Evolutionary conservation across 2,113 vertebrate species (phyloP), one percentile per base, ranked within the genome.

Genomic region (Steatornis caripensis): DNA sequence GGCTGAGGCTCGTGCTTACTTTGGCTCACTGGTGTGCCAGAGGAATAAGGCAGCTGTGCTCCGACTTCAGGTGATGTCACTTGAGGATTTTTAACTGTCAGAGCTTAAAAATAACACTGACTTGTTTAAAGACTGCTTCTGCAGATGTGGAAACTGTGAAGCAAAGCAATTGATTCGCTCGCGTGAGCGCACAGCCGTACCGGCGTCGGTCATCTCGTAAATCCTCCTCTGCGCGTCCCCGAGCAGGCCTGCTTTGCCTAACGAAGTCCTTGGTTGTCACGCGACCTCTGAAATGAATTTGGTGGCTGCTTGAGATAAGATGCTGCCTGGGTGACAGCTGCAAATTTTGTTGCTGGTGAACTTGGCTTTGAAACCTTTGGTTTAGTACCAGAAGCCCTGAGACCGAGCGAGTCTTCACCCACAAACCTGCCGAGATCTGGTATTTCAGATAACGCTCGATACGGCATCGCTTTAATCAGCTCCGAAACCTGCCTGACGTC

Each of bases 31-130:
- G 49, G 19, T 5, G 75, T 41, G 94, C 82, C 77, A 81, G 84
- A 91, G 95, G 92, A 89, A 79, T 82, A 75, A 89, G 71, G 95
- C 92, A 96, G 95, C 95, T 96, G 95, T 41, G 93, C 90, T 83
- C 58, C 0, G 2, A 39, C 92, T 94, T 94, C 93, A 95, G 92
- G 91, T 96, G 95, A 95, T 96, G 92, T 96, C 95, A 91, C 95
- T 72, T 7, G 75, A 96, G 92, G 87, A 87, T 86, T 95, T 95
- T 95, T 65, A 93, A 76, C 93, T 94, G 93, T 96, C 92, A 94
- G 68, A 82, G 74, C 89, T 89, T 90, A 72, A 93, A 93, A 95
- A 96, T 48, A 87, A 87, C 93, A 58, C 90, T 53, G 66, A 4
- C 78, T 79, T 12, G n/a, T 93, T 93, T 90, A 71, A 86, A 76